phyloP scores from a whole-genome alignment of 2,113 vertebrate species.

The Ageneiosus marmoratus region DNA sequence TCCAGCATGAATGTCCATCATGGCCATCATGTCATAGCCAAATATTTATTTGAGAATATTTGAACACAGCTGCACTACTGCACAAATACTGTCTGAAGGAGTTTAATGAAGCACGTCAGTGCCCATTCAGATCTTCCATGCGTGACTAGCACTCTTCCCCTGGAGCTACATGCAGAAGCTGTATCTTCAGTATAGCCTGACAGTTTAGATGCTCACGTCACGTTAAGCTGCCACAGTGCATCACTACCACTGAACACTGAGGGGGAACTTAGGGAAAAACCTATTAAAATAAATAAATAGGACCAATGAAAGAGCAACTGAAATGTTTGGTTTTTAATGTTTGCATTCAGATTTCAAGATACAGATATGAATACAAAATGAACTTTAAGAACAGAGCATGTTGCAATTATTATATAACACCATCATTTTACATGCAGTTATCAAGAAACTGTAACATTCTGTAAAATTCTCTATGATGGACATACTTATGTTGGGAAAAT shows the following conservation, averaged over 20 bases:
- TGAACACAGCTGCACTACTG: background rate
- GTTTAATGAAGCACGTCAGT: conserved; percentile 43
- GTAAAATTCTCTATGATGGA: too few species aligned
- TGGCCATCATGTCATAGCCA: too few species aligned
- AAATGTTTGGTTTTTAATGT: background rate
- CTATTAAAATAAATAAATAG: background rate
- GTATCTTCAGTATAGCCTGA: conserved; percentile 60
- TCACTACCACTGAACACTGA: conserved; percentile 13
- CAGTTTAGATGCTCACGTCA: conserved; percentile 41
- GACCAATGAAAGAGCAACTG: conserved; percentile 6
- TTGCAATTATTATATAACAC: background rate
- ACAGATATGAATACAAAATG: background rate
- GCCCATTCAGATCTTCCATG: conserved; percentile 32
- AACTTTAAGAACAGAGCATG: background rate
- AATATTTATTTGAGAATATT: background rate
- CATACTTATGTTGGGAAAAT: too few species aligned
- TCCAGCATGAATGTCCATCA: background rate
- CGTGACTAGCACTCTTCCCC: conserved; percentile 33
- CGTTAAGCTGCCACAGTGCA: conserved; percentile 30
- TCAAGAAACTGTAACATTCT: too few species aligned
- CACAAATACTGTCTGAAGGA: conserved; percentile 32
- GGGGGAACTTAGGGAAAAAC: background rate
- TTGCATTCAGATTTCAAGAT: background rate
- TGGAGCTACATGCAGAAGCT: conserved; percentile 43
- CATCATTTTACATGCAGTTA: too few species aligned